Evolutionary conservation across 2,113 vertebrate species (phyloP).

Genomic region (Phrynosoma blainvillii): DNA sequence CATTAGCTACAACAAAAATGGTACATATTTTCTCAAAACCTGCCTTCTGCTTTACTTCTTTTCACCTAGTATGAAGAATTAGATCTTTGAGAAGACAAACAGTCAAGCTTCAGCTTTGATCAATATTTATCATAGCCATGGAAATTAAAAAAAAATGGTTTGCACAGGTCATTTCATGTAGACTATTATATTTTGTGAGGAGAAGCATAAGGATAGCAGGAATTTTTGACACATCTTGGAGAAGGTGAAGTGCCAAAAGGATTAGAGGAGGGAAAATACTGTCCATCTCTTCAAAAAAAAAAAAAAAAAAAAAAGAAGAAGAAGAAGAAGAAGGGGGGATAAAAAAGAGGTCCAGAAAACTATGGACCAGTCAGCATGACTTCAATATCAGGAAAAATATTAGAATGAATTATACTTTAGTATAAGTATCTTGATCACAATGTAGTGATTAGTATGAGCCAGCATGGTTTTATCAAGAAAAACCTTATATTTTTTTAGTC

Average conservation of each 20-base stretch:
- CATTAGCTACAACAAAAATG: rapidly evolving
- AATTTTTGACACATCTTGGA: neutral
- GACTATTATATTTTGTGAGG: neutral
- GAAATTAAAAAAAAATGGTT: neutral
- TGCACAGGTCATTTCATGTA: neutral
- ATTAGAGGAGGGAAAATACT: neutral
- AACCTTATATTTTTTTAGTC: too few relatives aligned
- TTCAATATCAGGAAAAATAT: too few relatives aligned
- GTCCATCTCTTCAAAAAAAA: too few relatives aligned
- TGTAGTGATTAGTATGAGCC: too few relatives aligned
- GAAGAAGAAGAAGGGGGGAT: too few relatives aligned
- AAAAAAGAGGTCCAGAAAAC: too few relatives aligned
- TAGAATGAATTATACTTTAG: too few relatives aligned
- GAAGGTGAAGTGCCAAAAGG: neutral
- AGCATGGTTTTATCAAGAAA: too few relatives aligned
- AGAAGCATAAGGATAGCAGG: neutral
- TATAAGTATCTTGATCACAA: too few relatives aligned
- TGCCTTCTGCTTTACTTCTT: constrained; percentile 3
- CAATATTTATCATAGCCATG: neutral
- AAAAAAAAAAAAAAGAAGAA: too few relatives aligned
- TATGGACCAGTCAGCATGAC: too few relatives aligned
- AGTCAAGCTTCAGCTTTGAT: neutral
- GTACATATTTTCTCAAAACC: neutral
- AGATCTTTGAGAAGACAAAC: neutral
- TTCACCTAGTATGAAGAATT: neutral